Evolutionary conservation across 2,888 invertebrate species (phyloP), one percentile per base, ranked within the genome.

Genomic region (Orchesellides sinensis): DNA sequence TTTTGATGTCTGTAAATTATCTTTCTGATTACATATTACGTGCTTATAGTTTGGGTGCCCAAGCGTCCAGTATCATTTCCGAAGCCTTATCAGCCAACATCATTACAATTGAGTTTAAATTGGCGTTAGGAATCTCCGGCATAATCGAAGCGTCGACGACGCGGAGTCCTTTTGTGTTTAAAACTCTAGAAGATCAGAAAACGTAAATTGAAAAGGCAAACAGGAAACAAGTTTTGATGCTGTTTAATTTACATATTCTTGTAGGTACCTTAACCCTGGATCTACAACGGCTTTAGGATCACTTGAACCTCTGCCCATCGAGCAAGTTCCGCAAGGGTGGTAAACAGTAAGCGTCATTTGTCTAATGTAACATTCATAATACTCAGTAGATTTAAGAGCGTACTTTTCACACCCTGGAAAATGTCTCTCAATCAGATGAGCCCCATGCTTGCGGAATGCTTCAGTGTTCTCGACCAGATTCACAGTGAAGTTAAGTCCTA

Each of bases 231-330:
- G 32, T 32, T 32, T 6, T 6, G 32, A 6, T 32, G 10, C 10
- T 32, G 32, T 32, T 32, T 6, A 32, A 32, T 32, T 6, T 10
- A 32, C 32, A 32, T 32, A 32, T 32, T 32, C 10, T 32, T 32
- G 5, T 6, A 5, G 10, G 32, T 27, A 87, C 87, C 84, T 72
- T 47, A 87, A 68, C 47, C 83, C 63, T 10, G 86, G 82, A 25
- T 87, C 86, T 0, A 87, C 87, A 0, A 87, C 87, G 0, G 87
- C 84, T 8, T 77, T 21, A 1, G 77, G 80, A 59, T 87, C 85
- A 4, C 59, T 66, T 6, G 56, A 61, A 17, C 83, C 84, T 32
- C 78, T 84, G 0, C 87, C 87, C 25, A 87, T 85, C 10, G 84
- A 83, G 0, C 83, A 84, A 0, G 83, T 85, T 4, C 77, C 83